Evolutionary conservation across 2,888 invertebrate genomes (phyloP).

Genomic region (Pyralis farinalis): DNA sequence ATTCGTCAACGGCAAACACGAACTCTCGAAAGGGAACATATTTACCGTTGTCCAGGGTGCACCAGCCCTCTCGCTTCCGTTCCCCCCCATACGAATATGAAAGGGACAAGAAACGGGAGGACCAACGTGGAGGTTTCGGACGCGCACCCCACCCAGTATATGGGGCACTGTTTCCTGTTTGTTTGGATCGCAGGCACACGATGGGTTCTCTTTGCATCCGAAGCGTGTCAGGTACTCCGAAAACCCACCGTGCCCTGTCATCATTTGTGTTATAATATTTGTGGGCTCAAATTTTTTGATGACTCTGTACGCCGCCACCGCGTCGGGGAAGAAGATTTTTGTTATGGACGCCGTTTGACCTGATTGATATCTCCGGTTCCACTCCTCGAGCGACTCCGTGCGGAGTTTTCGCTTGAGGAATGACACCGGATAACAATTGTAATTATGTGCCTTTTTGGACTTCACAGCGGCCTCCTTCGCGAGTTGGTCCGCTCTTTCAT

Average conservation of each 20-base stretch:
- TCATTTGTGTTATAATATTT: neutral
- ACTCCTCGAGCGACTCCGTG: slow-evolving; percentile 12
- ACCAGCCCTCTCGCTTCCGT: no score
- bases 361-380: slow-evolving; percentile 9
- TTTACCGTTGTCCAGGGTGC: no score
- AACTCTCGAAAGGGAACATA: no score
- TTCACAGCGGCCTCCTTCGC: no score
- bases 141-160: no score
- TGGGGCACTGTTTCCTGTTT: neutral
- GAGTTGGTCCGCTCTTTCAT: no score
- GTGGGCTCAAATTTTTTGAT: neutral
- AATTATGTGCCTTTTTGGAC: neutral
- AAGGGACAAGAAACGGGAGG: no score
- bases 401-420: neutral
- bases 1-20: no score
- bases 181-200: slow-evolving; percentile 10
- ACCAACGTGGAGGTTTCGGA: no score
- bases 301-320: neutral
- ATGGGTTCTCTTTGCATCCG: slow-evolving; percentile 11
- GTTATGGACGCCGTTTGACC: slow-evolving; percentile 7
- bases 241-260: neutral
- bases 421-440: neutral
- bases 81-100: no score
- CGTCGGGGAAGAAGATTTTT: slow-evolving; percentile 10
- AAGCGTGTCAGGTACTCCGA: slow-evolving; percentile 8